These are phyloP conservation scores for Sprattus sprattus DNA, from an alignment of 2,113 vertebrate species.

Conservation along the genomic window DNA sequence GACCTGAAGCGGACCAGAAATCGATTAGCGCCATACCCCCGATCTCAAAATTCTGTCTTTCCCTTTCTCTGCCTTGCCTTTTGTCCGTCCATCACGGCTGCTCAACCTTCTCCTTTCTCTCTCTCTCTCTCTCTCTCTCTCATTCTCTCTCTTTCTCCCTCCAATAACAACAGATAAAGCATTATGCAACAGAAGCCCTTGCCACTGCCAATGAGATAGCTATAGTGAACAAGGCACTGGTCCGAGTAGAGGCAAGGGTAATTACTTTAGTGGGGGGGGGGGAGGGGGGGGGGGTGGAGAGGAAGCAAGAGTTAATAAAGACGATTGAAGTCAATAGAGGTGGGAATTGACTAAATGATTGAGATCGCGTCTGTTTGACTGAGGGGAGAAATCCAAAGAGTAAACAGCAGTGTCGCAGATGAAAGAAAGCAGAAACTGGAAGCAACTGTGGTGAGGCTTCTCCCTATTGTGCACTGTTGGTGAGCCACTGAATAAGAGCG, in stretches of 20 bases:
- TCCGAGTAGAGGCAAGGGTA: slow-evolving; percentile 28
- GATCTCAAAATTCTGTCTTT: slow-evolving; percentile 1
- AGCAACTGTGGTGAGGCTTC: background rate
- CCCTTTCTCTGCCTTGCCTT: background rate
- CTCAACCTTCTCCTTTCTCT: background rate
- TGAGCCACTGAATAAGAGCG: background rate
- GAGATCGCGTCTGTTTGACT: slow-evolving; percentile 5
- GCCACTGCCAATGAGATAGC: slow-evolving; percentile 1
- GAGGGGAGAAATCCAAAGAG: background rate
- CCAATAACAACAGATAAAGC: slow-evolving; percentile 30
- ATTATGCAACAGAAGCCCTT: slow-evolving; percentile 28
- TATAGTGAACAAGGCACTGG: slow-evolving; percentile 33
- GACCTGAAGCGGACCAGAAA: slow-evolving; percentile 26
- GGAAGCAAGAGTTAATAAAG: slow-evolving; percentile 21
- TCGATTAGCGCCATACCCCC: slow-evolving; percentile 25
- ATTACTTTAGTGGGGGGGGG: slow-evolving; percentile 21
- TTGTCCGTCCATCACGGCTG: background rate
- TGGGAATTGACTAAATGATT: slow-evolving; percentile 9
- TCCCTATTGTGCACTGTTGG: background rate
- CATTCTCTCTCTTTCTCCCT: slow-evolving; percentile 15
- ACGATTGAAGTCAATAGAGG: slow-evolving; percentile 15
- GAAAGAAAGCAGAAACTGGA: background rate
- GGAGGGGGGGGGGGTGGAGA: background rate
- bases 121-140: background rate
- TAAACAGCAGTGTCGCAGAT: background rate